Evolutionary conservation across 2,113 vertebrate species (phyloP).

Genomic region (Varanus komodoensis): DNA sequence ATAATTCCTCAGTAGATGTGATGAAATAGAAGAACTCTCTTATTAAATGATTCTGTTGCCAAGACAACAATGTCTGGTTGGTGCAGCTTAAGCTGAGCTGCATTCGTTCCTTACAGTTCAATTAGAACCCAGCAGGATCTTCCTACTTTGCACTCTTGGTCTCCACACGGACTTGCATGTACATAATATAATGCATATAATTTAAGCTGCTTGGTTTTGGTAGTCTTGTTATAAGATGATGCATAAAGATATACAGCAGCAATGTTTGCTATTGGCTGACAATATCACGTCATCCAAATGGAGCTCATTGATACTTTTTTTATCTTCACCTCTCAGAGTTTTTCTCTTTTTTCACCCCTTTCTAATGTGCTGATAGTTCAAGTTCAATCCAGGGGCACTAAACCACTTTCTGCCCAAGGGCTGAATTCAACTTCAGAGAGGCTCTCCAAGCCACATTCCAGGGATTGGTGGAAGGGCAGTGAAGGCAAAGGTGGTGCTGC

Average conservation of each 20-base stretch:
- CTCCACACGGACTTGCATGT: background rate
- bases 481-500: too few species aligned
- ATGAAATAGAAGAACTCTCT: background rate
- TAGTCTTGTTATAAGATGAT: background rate
- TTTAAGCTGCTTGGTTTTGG: background rate
- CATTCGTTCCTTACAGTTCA: background rate
- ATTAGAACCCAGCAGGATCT: background rate
- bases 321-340: background rate
- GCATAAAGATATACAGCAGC: background rate
- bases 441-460: too few species aligned
- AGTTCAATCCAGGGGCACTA: background rate
- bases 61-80: slow-evolving; percentile 11
- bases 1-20: background rate
- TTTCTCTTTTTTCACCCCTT: background rate
- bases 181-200: background rate
- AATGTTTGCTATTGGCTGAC: background rate
- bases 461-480: too few species aligned
- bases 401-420: too few species aligned
- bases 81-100: background rate
- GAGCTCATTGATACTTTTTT: background rate
- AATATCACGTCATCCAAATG: background rate
- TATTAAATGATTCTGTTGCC: background rate
- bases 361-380: background rate
- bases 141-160: background rate
- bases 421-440: too few species aligned